phyloP scores from a whole-genome alignment of 2,113 vertebrate genomes.

The Hassar affinis region DNA sequence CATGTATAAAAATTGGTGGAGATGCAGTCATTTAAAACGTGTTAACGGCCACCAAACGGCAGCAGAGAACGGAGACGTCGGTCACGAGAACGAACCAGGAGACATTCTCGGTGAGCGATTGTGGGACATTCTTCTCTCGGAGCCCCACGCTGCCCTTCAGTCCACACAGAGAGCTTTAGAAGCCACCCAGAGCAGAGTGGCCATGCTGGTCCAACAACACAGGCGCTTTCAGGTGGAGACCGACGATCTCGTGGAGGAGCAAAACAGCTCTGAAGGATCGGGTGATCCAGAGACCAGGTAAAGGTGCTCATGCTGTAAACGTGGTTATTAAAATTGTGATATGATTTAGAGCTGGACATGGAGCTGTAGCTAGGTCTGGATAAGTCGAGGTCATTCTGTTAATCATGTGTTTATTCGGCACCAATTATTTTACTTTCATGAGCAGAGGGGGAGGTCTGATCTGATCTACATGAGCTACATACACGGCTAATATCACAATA shows the following conservation, averaged over 20 bases:
- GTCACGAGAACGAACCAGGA: not conserved
- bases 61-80: not conserved
- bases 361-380: not conserved
- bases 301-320: slow-evolving; percentile 8
- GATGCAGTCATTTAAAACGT: not conserved
- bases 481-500: not conserved
- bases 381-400: not conserved
- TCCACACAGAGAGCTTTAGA: slow-evolving; percentile 70
- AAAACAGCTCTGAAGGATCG: not conserved
- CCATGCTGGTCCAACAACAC: slow-evolving; percentile 81
- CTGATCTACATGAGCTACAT: no score
- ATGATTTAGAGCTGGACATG: not conserved
- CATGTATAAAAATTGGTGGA: slow-evolving; percentile 89
- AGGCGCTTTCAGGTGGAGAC: slow-evolving; percentile 58
- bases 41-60: not conserved
- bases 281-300: not conserved
- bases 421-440: no score
- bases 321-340: not conserved
- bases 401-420: no score
- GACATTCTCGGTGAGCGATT: not conserved
- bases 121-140: slow-evolving; percentile 77
- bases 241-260: slow-evolving; percentile 28
- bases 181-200: slow-evolving; percentile 77
- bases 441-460: no score
- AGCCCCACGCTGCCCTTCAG: slow-evolving; percentile 79